These are phyloP conservation scores for Sander lucioperca DNA, from an alignment of 2,113 vertebrate species.

Conservation along the genomic window DNA sequence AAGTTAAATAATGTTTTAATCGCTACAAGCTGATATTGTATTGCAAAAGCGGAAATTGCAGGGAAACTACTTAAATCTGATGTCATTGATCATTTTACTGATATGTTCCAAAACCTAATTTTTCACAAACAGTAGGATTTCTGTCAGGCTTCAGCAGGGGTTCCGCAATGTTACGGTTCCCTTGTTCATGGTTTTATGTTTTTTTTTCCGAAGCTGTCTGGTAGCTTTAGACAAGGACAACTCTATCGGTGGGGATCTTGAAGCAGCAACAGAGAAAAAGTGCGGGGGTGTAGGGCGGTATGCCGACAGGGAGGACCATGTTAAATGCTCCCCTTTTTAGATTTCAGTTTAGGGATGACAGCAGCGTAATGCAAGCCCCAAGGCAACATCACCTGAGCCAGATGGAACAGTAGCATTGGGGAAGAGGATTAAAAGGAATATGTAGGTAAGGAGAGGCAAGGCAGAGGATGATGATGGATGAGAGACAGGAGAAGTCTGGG, in stretches of 20 bases:
- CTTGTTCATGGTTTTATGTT: conserved; percentile 20
- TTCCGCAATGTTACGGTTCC: background rate
- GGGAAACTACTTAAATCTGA: background rate
- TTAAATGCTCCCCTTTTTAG: conserved; percentile 48
- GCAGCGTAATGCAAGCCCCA: conserved; percentile 44
- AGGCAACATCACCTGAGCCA: conserved; percentile 64
- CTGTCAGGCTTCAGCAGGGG: conserved; percentile 15
- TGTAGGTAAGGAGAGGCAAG: conserved; percentile 12
- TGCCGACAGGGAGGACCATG: conserved; percentile 22
- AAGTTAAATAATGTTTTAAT: background rate
- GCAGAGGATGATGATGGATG: conserved; percentile 46
- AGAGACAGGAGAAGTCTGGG: conserved; percentile 30
- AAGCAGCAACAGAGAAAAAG: conserved; percentile 26
- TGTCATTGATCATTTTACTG: background rate
- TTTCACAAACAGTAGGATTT: conserved; percentile 7
- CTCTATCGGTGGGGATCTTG: conserved; percentile 23
- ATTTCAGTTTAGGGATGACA: conserved; percentile 52
- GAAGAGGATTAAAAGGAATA: conserved; percentile 15
- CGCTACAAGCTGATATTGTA: background rate
- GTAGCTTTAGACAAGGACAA: conserved; percentile 18
- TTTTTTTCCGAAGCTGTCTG: conserved; percentile 46
- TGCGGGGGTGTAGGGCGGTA: conserved; percentile 29
- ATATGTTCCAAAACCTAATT: background rate
- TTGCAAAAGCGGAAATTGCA: background rate
- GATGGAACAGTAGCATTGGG: background rate